Evolutionary conservation across 2,797 vertebrate genomes (phyloP).

Genomic region (Allobates femoralis): DNA sequence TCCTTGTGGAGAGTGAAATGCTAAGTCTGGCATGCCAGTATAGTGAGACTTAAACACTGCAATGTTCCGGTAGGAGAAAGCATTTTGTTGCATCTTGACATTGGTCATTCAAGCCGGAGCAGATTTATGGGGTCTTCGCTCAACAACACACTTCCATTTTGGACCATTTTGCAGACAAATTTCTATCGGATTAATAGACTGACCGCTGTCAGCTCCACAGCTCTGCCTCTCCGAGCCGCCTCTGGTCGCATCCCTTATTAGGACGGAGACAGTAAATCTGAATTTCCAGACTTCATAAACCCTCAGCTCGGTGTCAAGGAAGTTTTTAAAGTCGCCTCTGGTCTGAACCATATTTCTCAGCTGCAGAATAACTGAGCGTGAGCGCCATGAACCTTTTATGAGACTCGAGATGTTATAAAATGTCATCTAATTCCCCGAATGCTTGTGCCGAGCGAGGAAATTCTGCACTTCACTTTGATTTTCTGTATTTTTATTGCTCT

Average conservation of each 20-base stretch:
- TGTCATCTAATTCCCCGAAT: slow-evolving; percentile 54
- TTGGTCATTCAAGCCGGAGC: slow-evolving; percentile 2
- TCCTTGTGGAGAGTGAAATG: too few species aligned
- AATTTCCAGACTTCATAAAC: slow-evolving; percentile 39
- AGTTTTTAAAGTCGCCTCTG: slow-evolving; percentile 43
- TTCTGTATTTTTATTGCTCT: slow-evolving; percentile 26
- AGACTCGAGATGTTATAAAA: slow-evolving; percentile 54
- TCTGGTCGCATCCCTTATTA: slow-evolving; percentile 47
- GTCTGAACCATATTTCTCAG: slow-evolving; percentile 39
- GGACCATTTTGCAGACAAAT: slow-evolving; percentile 36
- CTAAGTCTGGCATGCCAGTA: too few species aligned
- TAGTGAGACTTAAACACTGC: too few species aligned
- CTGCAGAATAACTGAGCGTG: slow-evolving; percentile 28
- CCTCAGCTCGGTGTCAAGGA: slow-evolving; percentile 32
- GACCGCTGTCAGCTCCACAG: slow-evolving; percentile 6
- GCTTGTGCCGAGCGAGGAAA: slow-evolving; percentile 22
- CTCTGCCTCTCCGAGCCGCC: slow-evolving; percentile 23
- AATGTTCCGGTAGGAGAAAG: neutral
- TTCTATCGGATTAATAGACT: slow-evolving; percentile 36
- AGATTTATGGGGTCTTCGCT: slow-evolving; percentile 22
- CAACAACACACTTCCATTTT: slow-evolving; percentile 19
- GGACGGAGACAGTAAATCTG: slow-evolving; percentile 44
- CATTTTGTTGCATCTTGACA: slow-evolving; percentile 1
- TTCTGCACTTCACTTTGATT: slow-evolving; percentile 24
- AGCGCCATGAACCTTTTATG: slow-evolving; percentile 54